These are phyloP conservation scores for Prionace glauca DNA, from an alignment of 2,797 vertebrate species.

Conservation along the genomic window DNA sequence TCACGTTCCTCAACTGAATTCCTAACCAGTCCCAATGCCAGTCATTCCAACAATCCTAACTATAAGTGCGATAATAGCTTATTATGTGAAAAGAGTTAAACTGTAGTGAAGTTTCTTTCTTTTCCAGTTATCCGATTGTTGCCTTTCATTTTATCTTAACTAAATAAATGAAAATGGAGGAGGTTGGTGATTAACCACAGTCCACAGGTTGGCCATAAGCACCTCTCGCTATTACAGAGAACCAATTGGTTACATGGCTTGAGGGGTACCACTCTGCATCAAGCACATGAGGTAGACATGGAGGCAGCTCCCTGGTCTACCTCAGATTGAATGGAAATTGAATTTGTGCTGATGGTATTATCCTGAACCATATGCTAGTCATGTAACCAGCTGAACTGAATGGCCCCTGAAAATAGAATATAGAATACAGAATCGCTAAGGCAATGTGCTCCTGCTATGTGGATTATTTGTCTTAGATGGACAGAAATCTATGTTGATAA, in stretches of 20 bases:
- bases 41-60: neutral
- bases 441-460: neutral
- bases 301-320: no score
- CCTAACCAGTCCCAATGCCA: neutral
- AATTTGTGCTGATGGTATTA: no score
- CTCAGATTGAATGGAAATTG: no score
- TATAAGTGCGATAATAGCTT: neutral
- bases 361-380: no score
- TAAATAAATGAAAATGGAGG: neutral
- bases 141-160: neutral
- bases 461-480: neutral
- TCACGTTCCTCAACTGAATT: neutral
- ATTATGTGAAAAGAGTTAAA: neutral
- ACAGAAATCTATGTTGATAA: neutral
- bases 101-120: neutral
- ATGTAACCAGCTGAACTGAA: no score
- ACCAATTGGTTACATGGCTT: no score
- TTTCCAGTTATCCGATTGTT: neutral
- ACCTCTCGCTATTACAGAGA: no score
- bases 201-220: no score
- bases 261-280: no score
- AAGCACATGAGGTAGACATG: no score
- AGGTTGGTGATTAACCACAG: no score
- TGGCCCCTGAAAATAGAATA: neutral
- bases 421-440: neutral